Conservation (phyloP, 2,113 vertebrate species). For the Pteronura brasiliensis region DNA sequence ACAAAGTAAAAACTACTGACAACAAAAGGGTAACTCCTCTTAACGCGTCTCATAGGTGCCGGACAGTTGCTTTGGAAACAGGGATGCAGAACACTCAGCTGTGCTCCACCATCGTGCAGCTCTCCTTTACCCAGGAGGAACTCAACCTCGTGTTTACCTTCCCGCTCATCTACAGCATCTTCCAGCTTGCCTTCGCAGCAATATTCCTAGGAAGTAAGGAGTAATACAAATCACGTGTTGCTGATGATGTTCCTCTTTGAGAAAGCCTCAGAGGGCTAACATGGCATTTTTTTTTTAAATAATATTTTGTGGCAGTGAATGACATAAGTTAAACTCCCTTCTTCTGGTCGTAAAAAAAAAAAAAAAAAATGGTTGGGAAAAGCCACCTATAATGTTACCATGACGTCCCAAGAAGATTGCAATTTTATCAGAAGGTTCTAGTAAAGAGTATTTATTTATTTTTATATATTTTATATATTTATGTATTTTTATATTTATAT, state of each 20-base stretch:
- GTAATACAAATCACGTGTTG: background rate
- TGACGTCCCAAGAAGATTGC: background rate
- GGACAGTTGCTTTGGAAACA: conserved; percentile 95
- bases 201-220: conserved; percentile 86
- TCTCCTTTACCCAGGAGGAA: conserved; percentile 90
- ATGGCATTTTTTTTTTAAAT: background rate
- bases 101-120: conserved; percentile 94
- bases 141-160: conserved; percentile 93
- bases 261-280: background rate
- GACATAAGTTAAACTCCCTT: background rate
- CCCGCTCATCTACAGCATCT: conserved; percentile 96
- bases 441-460: background rate
- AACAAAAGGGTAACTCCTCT: background rate
- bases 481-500: background rate
- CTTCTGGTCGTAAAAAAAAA: background rate
- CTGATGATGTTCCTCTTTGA: rapidly evolving
- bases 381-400: background rate
- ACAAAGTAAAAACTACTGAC: background rate
- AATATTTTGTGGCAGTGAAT: background rate
- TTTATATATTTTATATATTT: background rate
- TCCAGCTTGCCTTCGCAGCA: conserved; percentile 87
- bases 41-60: conserved; percentile 83
- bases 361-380: background rate
- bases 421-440: background rate
- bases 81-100: conserved; percentile 96